Base-by-base conservation (phyloP, 2,888 invertebrate genomes). In the Ptychoptera albimana region DNA sequence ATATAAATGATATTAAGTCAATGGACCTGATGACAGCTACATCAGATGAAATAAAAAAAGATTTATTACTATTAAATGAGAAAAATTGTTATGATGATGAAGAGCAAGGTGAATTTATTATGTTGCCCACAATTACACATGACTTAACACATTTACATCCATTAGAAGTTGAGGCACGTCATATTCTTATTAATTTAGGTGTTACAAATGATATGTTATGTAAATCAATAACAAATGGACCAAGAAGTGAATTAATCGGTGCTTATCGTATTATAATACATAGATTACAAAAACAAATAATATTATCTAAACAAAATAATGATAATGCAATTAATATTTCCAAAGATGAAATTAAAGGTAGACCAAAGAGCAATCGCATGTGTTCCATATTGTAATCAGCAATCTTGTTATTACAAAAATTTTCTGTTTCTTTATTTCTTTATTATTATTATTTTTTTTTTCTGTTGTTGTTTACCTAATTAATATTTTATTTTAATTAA, bases 231-330 rank as follows among this genome's bases (percentile, higher is more conserved):
- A 64, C 66, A 36, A 70, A 71, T 49, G 77, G 79, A 30, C 75
- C 77, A 2, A 65, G 75, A 42, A 77, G 74, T 52, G 72, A 76
- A 49, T 69, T 82, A 34, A 76, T 78, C 39, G 82, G 82, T 9
- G 75, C 78, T 39, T 83, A 81, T 60, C 67, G 82, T 37, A 81
- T 83, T 47, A 67, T 80, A 32, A 67, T 80, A 48, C 76, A 79
- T 57, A 64, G 71, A 11, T 55, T 71, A 42, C 67, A 69, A 47
- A 64, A 64, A 45, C 65, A 66, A 44, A 59, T 62, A n/a, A 61
- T 64, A 61, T 48, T 64, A 47, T 62, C 63, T 2, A 55, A 62
- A 29, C 61, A 62, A 40, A 61, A 61, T 8, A 63, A 65, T 29
- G 35, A 39, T 9, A 40, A 34, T 14, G 35, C 32, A 32, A 43